phyloP scores from a whole-genome alignment of 2,113 vertebrate species.

The Alectura lathami region DNA sequence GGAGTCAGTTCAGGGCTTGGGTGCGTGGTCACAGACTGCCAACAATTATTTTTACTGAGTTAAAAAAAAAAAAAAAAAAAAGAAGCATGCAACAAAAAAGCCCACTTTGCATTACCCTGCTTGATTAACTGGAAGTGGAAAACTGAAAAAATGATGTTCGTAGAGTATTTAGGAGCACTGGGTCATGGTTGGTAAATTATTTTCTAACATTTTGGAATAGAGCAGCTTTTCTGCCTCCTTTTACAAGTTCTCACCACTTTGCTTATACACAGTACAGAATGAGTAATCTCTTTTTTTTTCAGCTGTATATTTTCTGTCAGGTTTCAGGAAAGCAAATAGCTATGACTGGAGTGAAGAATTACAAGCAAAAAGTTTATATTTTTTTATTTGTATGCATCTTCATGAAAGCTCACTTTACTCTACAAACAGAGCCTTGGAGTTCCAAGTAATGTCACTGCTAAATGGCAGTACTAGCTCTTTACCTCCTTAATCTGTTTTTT shows the following conservation, averaged over 20 bases:
- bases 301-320: not conserved
- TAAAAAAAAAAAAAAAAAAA: not conserved
- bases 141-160: not conserved
- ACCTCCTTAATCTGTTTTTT: not conserved
- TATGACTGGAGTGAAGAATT: not conserved
- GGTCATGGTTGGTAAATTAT: not conserved
- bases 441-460: not conserved
- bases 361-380: not conserved
- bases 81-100: not conserved
- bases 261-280: rapidly evolving
- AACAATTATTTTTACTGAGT: not conserved
- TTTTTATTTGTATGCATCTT: not conserved
- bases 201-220: not conserved
- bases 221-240: not conserved
- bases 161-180: not conserved
- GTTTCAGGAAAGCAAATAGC: not conserved
- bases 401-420: not conserved
- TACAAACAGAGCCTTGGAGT: not conserved
- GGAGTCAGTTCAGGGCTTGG: not conserved
- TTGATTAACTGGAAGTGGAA: not conserved
- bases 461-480: not conserved
- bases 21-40: not conserved
- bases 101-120: not conserved
- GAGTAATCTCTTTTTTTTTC: not conserved
- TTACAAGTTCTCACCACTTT: not conserved